Conservation (phyloP, 2,797 vertebrate species). For the Margarornis squamiger region DNA sequence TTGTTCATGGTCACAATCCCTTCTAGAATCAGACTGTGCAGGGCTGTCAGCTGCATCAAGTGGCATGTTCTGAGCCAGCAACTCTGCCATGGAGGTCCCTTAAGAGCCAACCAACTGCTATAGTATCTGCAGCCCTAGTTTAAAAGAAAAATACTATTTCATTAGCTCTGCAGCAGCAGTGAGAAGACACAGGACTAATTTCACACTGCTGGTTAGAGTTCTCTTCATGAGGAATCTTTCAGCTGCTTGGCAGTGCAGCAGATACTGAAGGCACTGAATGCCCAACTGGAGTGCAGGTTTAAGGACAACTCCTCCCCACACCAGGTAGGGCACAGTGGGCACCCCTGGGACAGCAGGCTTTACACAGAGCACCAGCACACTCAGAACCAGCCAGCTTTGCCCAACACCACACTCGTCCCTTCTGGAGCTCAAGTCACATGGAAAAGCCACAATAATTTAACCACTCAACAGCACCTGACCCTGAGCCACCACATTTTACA, state of each 20-base stretch:
- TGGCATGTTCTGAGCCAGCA: neutral
- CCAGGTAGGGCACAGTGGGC: too few relatives aligned
- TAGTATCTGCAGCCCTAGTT: neutral
- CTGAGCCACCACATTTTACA: neutral
- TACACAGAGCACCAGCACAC: neutral
- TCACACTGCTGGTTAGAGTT: neutral
- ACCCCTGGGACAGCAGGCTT: accelerated
- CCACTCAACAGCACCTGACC: conserved; percentile 19
- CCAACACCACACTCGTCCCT: neutral
- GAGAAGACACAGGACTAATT: neutral
- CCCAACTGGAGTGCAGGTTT: neutral
- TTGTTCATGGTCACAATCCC: neutral
- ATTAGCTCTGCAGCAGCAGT: neutral
- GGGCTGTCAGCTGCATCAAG: neutral
- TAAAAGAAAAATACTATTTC: neutral
- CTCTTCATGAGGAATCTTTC: neutral
- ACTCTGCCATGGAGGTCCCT: neutral
- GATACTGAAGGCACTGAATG: accelerated
- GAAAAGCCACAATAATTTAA: neutral
- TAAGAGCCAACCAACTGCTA: neutral
- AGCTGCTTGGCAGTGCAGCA: neutral
- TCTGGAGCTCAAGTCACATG: neutral
- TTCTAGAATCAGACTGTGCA: neutral
- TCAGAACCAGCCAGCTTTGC: neutral
- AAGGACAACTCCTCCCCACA: neutral